phyloP scores from a whole-genome alignment of 1,140 invertebrate genomes.

The Zeugodacus cucurbitae region DNA sequence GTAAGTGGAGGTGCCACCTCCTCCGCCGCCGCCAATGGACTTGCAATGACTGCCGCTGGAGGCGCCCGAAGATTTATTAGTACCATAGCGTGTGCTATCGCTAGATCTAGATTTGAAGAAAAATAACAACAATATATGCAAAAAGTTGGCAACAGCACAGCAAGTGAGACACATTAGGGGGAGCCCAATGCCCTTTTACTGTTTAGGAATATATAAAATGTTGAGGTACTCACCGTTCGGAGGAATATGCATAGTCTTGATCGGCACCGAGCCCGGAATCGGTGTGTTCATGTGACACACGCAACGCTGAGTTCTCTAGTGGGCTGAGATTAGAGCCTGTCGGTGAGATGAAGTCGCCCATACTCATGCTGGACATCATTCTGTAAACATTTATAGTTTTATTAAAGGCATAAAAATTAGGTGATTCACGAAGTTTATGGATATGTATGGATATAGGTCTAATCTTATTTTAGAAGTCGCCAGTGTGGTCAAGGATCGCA shows the following conservation, averaged over 20 bases:
- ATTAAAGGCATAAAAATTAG: too few species aligned
- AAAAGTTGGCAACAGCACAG: neutral
- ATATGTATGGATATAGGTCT: too few species aligned
- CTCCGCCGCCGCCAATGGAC: slow-evolving; percentile 51
- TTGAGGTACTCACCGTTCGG: slow-evolving; percentile 67
- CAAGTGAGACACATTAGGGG: neutral
- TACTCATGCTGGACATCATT: slow-evolving; percentile 67
- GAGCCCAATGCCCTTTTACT: neutral
- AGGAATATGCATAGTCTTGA: slow-evolving; percentile 74
- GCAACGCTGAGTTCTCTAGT: slow-evolving; percentile 67
- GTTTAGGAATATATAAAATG: neutral
- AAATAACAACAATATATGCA: neutral
- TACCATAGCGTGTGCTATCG: slow-evolving; percentile 65
- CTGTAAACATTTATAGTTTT: slow-evolving; percentile 45
- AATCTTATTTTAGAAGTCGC: too few species aligned
- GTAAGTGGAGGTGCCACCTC: slow-evolving; percentile 48
- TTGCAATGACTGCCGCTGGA: slow-evolving; percentile 65
- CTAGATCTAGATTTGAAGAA: slow-evolving; percentile 62
- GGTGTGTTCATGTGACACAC: slow-evolving; percentile 75
- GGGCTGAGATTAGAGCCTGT: slow-evolving; percentile 64
- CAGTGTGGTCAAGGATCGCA: too few species aligned
- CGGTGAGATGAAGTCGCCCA: slow-evolving; percentile 65
- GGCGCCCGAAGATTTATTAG: slow-evolving; percentile 64
- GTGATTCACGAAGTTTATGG: too few species aligned
- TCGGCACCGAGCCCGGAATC: slow-evolving; percentile 77